Evolutionary conservation across 2,888 invertebrate genomes (phyloP).

Genomic region (Ophioninae sp.): DNA sequence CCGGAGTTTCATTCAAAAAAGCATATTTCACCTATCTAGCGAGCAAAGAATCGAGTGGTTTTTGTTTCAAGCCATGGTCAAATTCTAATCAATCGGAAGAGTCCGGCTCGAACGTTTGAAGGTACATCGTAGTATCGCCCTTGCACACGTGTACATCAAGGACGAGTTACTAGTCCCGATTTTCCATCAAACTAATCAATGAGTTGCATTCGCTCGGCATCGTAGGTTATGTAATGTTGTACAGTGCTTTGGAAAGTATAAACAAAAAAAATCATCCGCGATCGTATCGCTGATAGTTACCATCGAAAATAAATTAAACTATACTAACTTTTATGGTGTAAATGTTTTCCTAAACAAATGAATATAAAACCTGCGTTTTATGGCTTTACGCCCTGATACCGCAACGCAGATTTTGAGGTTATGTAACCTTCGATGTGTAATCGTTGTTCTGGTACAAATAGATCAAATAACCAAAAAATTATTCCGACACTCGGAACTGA

Average conservation of each 20-base stretch:
- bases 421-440: not conserved
- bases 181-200: not conserved
- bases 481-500: not conserved
- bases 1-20: slow-evolving; percentile 71
- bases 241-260: not conserved
- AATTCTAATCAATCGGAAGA: slow-evolving; percentile 25
- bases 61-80: slow-evolving; percentile 70
- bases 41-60: slow-evolving; percentile 72
- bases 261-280: not conserved
- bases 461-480: not conserved
- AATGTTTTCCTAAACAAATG: not conserved
- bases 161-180: not conserved
- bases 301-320: not conserved
- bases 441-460: not conserved
- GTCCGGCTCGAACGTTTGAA: not conserved
- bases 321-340: not conserved
- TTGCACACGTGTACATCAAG: not conserved
- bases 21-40: slow-evolving; percentile 76
- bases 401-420: not conserved
- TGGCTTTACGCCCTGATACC: not conserved
- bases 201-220: not conserved
- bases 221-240: not conserved
- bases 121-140: not conserved
- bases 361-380: not conserved
- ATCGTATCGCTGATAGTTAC: not conserved